Evolutionary conservation across 2,888 invertebrate species (phyloP).

Genomic region (Drosophila conformis): DNA sequence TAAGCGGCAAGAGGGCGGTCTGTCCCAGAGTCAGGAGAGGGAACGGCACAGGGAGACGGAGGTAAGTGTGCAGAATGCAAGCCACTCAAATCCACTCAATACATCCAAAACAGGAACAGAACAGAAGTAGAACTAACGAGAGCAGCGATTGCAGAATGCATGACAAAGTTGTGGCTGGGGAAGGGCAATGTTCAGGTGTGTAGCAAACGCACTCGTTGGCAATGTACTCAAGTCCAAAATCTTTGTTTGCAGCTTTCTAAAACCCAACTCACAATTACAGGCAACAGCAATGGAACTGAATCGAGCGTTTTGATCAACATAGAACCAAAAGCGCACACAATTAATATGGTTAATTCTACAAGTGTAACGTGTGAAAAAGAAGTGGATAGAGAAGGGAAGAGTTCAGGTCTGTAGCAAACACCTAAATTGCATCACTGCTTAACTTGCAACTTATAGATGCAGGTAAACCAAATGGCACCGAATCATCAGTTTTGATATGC

Average conservation of each 20-base stretch:
- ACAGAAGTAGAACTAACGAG: conserved; percentile 5
- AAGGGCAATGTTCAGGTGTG: conserved; percentile 7
- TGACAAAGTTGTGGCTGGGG: not conserved
- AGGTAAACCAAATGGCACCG: not conserved
- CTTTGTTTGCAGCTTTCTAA: not conserved
- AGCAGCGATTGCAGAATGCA: conserved; percentile 2
- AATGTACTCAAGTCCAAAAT: not conserved
- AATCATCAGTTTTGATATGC: not conserved
- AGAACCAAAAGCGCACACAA: not conserved
- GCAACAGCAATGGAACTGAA: not conserved
- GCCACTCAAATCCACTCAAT: not conserved
- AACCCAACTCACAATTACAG: conserved; percentile 6
- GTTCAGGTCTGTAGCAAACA: conserved; percentile 4
- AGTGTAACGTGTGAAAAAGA: not conserved
- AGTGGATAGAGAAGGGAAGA: not conserved
- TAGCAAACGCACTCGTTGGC: not conserved
- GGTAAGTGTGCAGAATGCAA: conserved; percentile 1
- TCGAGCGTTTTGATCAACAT: not conserved
- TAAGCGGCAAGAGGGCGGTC: conserved; percentile 40
- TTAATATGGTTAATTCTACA: not conserved
- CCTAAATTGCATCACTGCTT: not conserved
- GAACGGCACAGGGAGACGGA: not conserved
- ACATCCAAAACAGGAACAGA: conserved; percentile 1
- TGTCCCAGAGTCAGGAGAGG: not conserved
- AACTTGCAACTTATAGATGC: not conserved